A percentile compares a stretch with the other conserved stretches of the same genome.
Evolutionary conservation across 1,140 invertebrate genomes (phyloP).

Genomic region (Gerris buenoi): DNA sequence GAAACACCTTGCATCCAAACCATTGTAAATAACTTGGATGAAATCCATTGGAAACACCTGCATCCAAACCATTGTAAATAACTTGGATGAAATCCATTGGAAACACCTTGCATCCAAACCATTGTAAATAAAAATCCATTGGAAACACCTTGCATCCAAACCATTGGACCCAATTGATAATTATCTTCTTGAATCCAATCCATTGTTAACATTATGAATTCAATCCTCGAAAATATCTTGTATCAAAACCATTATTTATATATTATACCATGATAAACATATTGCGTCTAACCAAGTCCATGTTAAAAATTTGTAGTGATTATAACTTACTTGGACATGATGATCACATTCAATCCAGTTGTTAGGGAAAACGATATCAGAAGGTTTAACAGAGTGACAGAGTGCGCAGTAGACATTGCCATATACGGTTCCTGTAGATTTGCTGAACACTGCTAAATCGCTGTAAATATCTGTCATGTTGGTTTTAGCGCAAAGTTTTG

Average conservation of each 20-base stretch:
- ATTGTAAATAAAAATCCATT: too few species aligned
- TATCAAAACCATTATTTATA: neutral
- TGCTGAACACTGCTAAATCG: conserved; percentile 28
- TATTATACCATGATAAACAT: neutral
- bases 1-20: too few species aligned
- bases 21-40: too few species aligned
- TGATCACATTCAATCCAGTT: neutral
- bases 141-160: too few species aligned
- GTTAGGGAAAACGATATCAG: neutral
- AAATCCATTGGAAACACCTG: too few species aligned
- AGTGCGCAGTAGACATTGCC: conserved; percentile 8
- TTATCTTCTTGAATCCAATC: too few species aligned
- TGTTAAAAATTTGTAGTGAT: neutral
- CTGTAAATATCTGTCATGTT: neutral
- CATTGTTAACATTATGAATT: too few species aligned
- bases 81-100: too few species aligned
- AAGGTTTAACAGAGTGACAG: neutral
- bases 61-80: too few species aligned
- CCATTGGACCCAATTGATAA: too few species aligned
- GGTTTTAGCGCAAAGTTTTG: neutral
- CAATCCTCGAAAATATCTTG: neutral
- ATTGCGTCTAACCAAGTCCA: neutral
- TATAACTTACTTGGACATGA: neutral
- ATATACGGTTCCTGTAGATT: neutral
- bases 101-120: too few species aligned